These are phyloP conservation scores for Pardosa pseudoannulata DNA, from an alignment of 2,888 invertebrate species.

Conservation along the genomic window DNA sequence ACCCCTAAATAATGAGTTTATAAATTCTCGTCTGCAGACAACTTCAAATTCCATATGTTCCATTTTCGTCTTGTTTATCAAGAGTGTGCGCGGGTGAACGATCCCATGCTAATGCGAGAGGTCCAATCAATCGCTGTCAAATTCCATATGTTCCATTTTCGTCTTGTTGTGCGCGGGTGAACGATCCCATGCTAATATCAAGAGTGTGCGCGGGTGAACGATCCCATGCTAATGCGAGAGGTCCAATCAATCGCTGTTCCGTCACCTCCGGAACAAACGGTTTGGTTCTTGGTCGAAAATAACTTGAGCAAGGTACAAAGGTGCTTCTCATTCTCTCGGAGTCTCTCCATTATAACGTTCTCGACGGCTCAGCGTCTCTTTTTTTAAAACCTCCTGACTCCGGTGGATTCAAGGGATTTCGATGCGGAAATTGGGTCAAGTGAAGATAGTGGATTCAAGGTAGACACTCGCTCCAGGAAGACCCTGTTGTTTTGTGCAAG, in stretches of 20 bases:
- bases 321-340: neutral
- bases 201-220: too few relatives aligned
- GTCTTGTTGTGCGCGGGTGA: too few relatives aligned
- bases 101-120: too few relatives aligned
- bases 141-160: too few relatives aligned
- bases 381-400: slow-evolving; percentile 57
- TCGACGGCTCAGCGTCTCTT: slow-evolving; percentile 1
- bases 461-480: neutral
- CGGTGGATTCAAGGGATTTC: slow-evolving; percentile 21
- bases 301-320: neutral
- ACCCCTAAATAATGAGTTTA: too few relatives aligned
- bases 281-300: slow-evolving; percentile 12
- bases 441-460: slow-evolving; percentile 9
- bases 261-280: slow-evolving; percentile 16
- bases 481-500: neutral
- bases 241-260: neutral
- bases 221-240: too few relatives aligned
- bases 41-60: too few relatives aligned
- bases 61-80: too few relatives aligned
- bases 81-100: too few relatives aligned
- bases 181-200: too few relatives aligned
- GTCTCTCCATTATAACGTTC: neutral
- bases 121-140: neutral
- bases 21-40: too few relatives aligned
- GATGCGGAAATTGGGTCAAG: slow-evolving; percentile 33